These are phyloP conservation scores for Drosophila nebulosa DNA, from an alignment of 1,140 invertebrate species.

Conservation along the genomic window DNA sequence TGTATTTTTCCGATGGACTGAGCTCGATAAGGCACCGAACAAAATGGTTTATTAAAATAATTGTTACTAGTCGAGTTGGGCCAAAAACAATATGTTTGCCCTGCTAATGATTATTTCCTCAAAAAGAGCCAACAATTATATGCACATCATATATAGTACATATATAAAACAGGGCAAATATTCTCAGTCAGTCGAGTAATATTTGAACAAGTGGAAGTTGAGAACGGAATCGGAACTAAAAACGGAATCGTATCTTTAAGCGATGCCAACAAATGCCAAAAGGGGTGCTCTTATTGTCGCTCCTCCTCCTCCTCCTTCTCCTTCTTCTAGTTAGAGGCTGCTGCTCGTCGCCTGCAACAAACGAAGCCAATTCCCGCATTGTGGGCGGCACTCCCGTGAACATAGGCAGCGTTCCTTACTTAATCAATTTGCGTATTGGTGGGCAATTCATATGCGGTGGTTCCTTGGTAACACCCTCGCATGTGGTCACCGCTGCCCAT, in stretches of 20 bases:
- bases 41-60: conserved; percentile 71
- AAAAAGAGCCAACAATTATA: conserved; percentile 10
- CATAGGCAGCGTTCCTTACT: conserved; percentile 58
- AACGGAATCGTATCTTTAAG: not conserved
- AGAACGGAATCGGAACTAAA: conserved; percentile 18
- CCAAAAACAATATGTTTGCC: conserved; percentile 53
- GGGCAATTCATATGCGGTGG: conserved; percentile 63
- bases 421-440: conserved; percentile 53
- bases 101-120: conserved; percentile 62
- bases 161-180: conserved; percentile 54
- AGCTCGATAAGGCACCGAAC: conserved; percentile 41
- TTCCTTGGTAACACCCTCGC: conserved; percentile 42
- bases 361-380: conserved; percentile 54
- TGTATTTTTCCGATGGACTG: conserved; percentile 25
- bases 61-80: conserved; percentile 63
- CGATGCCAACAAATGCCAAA: conserved; percentile 47
- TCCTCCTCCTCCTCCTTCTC: conserved; percentile 14
- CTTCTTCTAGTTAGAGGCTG: not conserved
- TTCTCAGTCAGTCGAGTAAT: conserved; percentile 38
- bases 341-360: conserved; percentile 11
- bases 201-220: conserved; percentile 58
- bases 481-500: conserved; percentile 67
- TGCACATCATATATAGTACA: not conserved
- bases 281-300: not conserved
- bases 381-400: conserved; percentile 56